Evolutionary conservation across 2,113 vertebrate species (phyloP).

Genomic region (Vulpes vulpes): DNA sequence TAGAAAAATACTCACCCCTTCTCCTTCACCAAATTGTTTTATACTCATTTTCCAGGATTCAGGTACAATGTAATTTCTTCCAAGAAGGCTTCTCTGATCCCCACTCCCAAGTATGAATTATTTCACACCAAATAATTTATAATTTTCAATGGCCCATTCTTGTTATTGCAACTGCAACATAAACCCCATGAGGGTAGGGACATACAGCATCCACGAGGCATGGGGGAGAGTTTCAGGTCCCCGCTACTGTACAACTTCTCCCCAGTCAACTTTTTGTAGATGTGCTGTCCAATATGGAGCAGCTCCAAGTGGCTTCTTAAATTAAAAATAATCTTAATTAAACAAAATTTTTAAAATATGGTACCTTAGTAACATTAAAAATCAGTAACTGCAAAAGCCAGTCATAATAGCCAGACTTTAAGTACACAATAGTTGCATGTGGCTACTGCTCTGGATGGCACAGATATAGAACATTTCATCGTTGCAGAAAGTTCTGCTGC

Average conservation of each 20-base stretch:
- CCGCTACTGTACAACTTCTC: background rate
- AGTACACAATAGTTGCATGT: background rate
- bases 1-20: background rate
- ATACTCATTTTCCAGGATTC: background rate
- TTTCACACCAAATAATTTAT: background rate
- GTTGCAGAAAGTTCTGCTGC: background rate
- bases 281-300: background rate
- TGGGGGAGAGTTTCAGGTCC: too few species aligned
- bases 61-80: background rate
- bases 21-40: background rate
- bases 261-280: background rate
- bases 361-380: background rate
- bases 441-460: background rate
- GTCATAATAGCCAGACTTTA: background rate
- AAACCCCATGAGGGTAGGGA: background rate
- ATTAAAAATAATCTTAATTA: background rate
- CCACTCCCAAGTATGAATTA: background rate
- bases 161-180: background rate
- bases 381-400: background rate
- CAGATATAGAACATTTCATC: background rate
- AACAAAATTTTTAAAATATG: background rate
- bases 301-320: background rate
- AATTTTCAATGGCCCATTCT: background rate
- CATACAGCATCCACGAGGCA: background rate
- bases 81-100: conserved; percentile 4